Percentiles rank a stretch among this genome's conserved stretches.
Evolutionary conservation across 2,797 vertebrate genomes (phyloP).

Genomic region (Florisuga fusca): DNA sequence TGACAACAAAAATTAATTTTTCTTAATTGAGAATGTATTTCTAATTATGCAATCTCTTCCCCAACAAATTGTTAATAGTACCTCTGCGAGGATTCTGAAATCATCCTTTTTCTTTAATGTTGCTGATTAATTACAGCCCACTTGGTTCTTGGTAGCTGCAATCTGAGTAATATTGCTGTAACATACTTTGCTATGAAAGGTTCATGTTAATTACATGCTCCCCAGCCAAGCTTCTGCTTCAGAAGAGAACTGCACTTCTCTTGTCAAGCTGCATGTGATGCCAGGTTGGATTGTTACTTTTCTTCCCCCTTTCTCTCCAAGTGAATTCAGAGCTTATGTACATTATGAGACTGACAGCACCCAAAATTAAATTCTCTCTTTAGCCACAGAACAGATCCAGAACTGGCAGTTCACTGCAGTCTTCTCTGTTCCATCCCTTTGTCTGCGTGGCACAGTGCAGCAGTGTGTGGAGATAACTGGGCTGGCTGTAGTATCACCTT

Average conservation of each 20-base stretch:
- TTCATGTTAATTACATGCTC: slow-evolving; percentile 39
- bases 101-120: slow-evolving; percentile 36
- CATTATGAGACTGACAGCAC: slow-evolving; percentile 23
- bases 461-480: neutral
- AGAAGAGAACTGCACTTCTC: neutral
- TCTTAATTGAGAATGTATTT: slow-evolving; percentile 40
- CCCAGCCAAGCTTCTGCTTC: slow-evolving; percentile 17
- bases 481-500: neutral
- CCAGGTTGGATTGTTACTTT: slow-evolving; percentile 23
- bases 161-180: slow-evolving; percentile 1
- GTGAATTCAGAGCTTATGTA: slow-evolving; percentile 26
- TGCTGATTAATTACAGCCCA: slow-evolving; percentile 59
- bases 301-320: neutral
- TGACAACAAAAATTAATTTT: slow-evolving; percentile 52
- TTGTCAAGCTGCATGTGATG: slow-evolving; percentile 10
- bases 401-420: slow-evolving; percentile 43
- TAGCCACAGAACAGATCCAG: slow-evolving; percentile 32
- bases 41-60: slow-evolving; percentile 43
- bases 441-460: neutral
- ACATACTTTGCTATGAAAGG: slow-evolving; percentile 1
- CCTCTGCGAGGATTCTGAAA: slow-evolving; percentile 41
- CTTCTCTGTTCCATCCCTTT: neutral
- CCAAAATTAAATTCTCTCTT: slow-evolving; percentile 58
- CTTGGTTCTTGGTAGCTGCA: slow-evolving; percentile 38
- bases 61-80: slow-evolving; percentile 54